Base-by-base conservation (phyloP, 2,797 vertebrate genomes). In the Rhinichthys osculus region DNA sequence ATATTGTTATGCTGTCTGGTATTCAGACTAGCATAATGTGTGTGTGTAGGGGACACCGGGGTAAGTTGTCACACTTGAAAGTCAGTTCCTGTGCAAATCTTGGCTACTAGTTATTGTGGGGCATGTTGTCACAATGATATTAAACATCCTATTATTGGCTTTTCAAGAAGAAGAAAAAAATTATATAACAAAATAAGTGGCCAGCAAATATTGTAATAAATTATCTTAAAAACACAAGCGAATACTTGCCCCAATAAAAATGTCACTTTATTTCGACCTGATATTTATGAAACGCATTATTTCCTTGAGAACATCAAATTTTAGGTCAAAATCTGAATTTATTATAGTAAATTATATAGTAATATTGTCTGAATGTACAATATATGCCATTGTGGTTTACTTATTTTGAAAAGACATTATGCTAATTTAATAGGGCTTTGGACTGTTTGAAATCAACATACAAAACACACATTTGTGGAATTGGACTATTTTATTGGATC, bases 1-100 rank as follows among this genome's bases (percentile, higher is more conserved):
- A 72, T 86, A 86, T 78, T 85, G 66, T 83, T 80, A 67, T 59
- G 54, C 42, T 67, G 78, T 80, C 59, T 67, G 62, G 27, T 44
- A n/a, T 50, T 67, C 85, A 74, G 83, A 52, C 17, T 27, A 59
- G 52, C n/a, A 64, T 50, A 72, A 33, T 44, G 62, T 84, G 40
- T 81, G 9, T n/a, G 10, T n/a, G 57, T 54, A 3, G 52, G 19
- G 7, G 19, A 3, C 19, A 9, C 19, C 7, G 7, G 52, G 52
- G 52, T 54, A 1, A 27, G 17, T 70, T 70, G 67, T 70, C 67
- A 70, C 54, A 62, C 7, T 64, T 64, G 4, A 78, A 64, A 64
- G 77, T 30, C 77, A 44, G 23, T 10, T 59, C 42, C 21, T n/a
- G 54, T 1, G 3, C 57, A 42, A 17, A n/a, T 62, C 30, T 38